Percentiles rank a stretch among this genome's conserved stretches.
Conservation (phyloP, 2,113 vertebrate species). For the Phrynosoma platyrhinos region DNA sequence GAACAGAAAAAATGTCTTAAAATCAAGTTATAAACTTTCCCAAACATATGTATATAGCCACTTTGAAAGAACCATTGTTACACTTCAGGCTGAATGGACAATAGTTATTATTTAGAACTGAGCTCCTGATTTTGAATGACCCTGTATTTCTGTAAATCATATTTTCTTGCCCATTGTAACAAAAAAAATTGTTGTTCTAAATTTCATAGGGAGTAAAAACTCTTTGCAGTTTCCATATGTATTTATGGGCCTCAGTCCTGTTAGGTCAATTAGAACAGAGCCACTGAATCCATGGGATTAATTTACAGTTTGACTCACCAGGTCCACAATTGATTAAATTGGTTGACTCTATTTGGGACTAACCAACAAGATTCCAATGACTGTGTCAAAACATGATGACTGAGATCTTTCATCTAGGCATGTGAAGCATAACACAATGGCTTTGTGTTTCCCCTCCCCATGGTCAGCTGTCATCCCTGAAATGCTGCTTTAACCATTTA, state of each 20-base stretch:
- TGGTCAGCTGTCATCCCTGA: too few relatives aligned
- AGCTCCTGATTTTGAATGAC: background rate
- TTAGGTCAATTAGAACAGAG: too few relatives aligned
- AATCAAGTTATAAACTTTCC: conserved; percentile 35
- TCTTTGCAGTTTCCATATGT: background rate
- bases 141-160: conserved; percentile 15
- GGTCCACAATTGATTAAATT: too few relatives aligned
- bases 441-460: too few relatives aligned
- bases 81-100: background rate
- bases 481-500: too few relatives aligned
- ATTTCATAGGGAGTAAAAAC: background rate
- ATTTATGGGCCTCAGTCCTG: background rate
- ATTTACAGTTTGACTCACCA: too few relatives aligned
- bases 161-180: conserved; percentile 34
- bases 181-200: conserved; percentile 28
- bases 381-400: too few relatives aligned
- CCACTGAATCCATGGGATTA: too few relatives aligned
- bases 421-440: too few relatives aligned
- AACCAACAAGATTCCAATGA: too few relatives aligned
- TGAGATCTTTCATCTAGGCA: too few relatives aligned
- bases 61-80: conserved; percentile 13
- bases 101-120: conserved; percentile 8
- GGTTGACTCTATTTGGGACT: too few relatives aligned
- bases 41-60: conserved; percentile 8
- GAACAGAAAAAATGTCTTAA: conserved; percentile 27